Evolutionary conservation across 2,797 vertebrate species (phyloP), one percentile per base, ranked within the genome.

Genomic region (Halcyon badia): DNA sequence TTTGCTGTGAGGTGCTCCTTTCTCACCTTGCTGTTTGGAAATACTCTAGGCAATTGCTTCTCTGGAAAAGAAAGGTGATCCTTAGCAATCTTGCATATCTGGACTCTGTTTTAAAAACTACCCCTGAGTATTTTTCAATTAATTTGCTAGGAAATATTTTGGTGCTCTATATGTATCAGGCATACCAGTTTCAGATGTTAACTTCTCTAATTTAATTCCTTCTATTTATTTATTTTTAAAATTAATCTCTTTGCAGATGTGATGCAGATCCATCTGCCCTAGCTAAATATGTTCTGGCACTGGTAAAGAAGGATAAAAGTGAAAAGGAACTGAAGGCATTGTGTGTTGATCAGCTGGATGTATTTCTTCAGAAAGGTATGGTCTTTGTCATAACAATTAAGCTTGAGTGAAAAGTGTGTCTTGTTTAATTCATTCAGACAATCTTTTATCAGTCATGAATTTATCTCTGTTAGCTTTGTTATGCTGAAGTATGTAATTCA

Each of bases 271-370:
- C 99, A 13, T 99, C 99, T 96, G 99, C 99, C 44, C 99, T 99
- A 41, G 99, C 99, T 77, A 99, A 99, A 96, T 99, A 99, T 97
- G 99, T 99, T 95, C 99, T 99, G 97, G 99, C 99, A 92, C 98
- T 99, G 98, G 99, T 99, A 95, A 99, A 99, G 98, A 99, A 99
- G 91, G 99, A 99, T 97, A 99, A 99, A 98, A 99, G 97, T 88
- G 99, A 99, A 94, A 99, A 99, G 97, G 99, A 99, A 83, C 98
- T 99, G 78, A 99, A 99, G 98, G 99, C 99, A 56, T 97, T 99
- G 80, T 99, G 99, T 97, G 99, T 99, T 95, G 99, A 99, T 98
- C 99, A 99, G 96, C 98, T 99, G 97, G 99, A 99, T 98, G 99
- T 99, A 81, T 99, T 99, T 98, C 99, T 99, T 90, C 99, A 99